Evolutionary conservation across 2,797 vertebrate species (phyloP).

Genomic region (Rhinichthys osculus): DNA sequence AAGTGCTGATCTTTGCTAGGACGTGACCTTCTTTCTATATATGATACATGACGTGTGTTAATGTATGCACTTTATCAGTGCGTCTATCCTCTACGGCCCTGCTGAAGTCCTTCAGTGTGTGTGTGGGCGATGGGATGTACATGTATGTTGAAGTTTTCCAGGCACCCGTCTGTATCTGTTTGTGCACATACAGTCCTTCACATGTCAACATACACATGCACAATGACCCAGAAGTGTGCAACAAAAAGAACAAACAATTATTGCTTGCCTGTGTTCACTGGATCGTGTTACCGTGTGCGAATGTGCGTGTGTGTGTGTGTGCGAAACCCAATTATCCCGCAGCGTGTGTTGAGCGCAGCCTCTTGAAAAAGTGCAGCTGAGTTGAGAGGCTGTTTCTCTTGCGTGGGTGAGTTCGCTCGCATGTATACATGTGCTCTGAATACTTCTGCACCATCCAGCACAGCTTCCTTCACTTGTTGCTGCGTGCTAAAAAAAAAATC

Average conservation of each 20-base stretch:
- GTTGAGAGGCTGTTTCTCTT: slow-evolving; percentile 79
- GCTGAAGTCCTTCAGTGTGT: slow-evolving; percentile 70
- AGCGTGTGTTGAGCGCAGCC: slow-evolving; percentile 69
- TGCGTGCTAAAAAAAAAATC: slow-evolving; percentile 69
- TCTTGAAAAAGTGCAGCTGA: slow-evolving; percentile 78
- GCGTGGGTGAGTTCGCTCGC: slow-evolving; percentile 80
- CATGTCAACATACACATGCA: slow-evolving; percentile 48
- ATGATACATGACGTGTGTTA: slow-evolving; percentile 10
- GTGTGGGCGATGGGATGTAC: slow-evolving; percentile 76
- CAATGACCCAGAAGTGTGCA: slow-evolving; percentile 42
- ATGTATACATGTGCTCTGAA: slow-evolving; percentile 79
- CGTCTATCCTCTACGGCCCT: slow-evolving; percentile 69
- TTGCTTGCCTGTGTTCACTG: slow-evolving; percentile 3
- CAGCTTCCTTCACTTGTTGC: slow-evolving; percentile 70
- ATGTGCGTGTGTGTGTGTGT: slow-evolving; percentile 72
- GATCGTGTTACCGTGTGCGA: slow-evolving; percentile 64
- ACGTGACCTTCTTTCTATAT: slow-evolving; percentile 21
- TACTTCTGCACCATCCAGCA: slow-evolving; percentile 82
- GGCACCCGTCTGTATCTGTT: slow-evolving; percentile 12
- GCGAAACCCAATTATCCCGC: slow-evolving; percentile 57
- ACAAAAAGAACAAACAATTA: slow-evolving; percentile 40
- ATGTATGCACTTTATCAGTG: slow-evolving; percentile 10
- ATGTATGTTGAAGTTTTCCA: slow-evolving; percentile 38
- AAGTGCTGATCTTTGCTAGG: slow-evolving; percentile 25
- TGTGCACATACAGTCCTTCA: slow-evolving; percentile 28